Base-by-base conservation (phyloP, 2,113 vertebrate genomes). In the Melanocharis versteri region DNA sequence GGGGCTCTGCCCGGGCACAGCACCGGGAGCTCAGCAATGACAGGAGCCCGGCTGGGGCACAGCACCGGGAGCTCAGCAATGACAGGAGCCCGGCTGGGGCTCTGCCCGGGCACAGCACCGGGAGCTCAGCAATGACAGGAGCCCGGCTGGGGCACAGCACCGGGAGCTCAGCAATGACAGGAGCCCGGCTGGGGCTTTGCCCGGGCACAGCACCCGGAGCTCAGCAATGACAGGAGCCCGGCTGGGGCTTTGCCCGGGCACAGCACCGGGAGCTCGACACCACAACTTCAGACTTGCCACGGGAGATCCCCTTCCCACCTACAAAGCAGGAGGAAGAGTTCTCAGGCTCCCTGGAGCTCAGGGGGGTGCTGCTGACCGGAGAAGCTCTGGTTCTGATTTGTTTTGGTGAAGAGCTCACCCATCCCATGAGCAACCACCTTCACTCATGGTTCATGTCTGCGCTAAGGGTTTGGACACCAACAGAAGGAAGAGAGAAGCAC, bases 151-250 rank as follows among this genome's bases (percentile, higher is more conserved):
- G 90, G 70, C 94, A 86, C 9, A 64, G 85, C 83, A 30, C 88
- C 2, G 0, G 28, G 51, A 93, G 71, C 78, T 80, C 71, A n/a
- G n/a, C n/a, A n/a, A n/a, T n/a, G n/a, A n/a, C n/a, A n/a, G n/a
- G 27, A 90, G 42, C 30, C 1, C 0, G 9, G 51, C 30, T 0
- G 2, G 88, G 83, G 60, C 92, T 53, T n/a, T 96, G 96, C 69
- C 93, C 26, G 2, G 90, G 70, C 94, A 86, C 9, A 64, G 85
- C 83, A 30, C 88, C 2, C 0, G 28, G 51, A 93, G 71, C 78
- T 80, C 71, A n/a, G n/a, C n/a, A n/a, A n/a, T 2, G 10, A 33
- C 0, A 0, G 28, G 27, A 90, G 42, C 30, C 1, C 0, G 9
- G 51, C 30, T 0, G 2, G 88, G 83, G 60, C 92, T 53, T 53